Evolutionary conservation across 2,888 invertebrate genomes (phyloP).

Genomic region (Imbricaverruca yamaguchii): DNA sequence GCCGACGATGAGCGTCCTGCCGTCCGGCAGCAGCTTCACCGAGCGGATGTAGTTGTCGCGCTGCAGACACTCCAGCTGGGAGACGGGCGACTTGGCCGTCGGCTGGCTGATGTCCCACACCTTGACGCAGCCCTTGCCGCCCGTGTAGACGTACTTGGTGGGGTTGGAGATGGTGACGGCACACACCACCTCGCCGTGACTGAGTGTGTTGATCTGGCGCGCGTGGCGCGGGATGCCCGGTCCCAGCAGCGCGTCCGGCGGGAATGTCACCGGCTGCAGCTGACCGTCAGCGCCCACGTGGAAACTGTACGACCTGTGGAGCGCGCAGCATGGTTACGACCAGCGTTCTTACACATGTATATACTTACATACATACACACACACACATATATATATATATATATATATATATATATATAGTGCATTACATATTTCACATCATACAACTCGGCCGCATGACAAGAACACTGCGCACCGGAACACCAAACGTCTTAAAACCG

Average conservation of each 20-base stretch:
- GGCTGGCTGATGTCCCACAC: slow-evolving; percentile 90
- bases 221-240: slow-evolving; percentile 91
- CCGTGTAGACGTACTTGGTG: slow-evolving; percentile 90
- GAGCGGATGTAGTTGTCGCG: slow-evolving; percentile 94
- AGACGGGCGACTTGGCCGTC: slow-evolving; percentile 72
- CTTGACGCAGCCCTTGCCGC: slow-evolving; percentile 94
- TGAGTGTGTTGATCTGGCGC: slow-evolving; percentile 76
- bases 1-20: slow-evolving; percentile 87
- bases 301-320: slow-evolving; percentile 79
- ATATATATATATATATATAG: too few relatives aligned
- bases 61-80: slow-evolving; percentile 83
- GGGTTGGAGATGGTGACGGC: slow-evolving; percentile 90
- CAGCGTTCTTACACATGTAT: not conserved
- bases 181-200: slow-evolving; percentile 95
- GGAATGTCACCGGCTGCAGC: slow-evolving; percentile 86
- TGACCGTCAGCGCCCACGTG: slow-evolving; percentile 84
- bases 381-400: too few relatives aligned
- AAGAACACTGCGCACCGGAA: too few relatives aligned
- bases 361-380: too few relatives aligned
- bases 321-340: too few relatives aligned
- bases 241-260: slow-evolving; percentile 82
- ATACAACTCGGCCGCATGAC: too few relatives aligned
- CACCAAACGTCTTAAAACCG: too few relatives aligned
- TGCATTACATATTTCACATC: too few relatives aligned
- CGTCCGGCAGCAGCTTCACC: slow-evolving; percentile 89